These are phyloP conservation scores for Branchellion lobata DNA, from an alignment of 2,888 invertebrate genomes.

Conservation along the genomic window DNA sequence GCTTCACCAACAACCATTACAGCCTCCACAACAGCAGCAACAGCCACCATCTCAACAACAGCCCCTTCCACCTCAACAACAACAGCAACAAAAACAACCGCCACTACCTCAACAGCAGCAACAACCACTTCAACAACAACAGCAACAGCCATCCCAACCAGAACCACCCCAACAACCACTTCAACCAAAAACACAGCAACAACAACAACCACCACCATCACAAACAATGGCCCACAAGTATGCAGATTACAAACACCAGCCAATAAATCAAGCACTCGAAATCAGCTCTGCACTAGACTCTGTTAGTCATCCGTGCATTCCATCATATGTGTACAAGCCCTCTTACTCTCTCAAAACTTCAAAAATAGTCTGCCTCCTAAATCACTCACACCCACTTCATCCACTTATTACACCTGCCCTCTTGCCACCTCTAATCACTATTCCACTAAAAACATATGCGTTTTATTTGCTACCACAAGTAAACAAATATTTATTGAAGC, in stretches of 20 bases:
- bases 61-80: slow-evolving; percentile 1
- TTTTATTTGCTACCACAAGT: too few relatives aligned
- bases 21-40: slow-evolving; percentile 27
- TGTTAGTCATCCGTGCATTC: too few relatives aligned
- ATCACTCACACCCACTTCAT: too few relatives aligned
- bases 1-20: neutral
- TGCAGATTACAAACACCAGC: slow-evolving; percentile 39
- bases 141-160: too few relatives aligned
- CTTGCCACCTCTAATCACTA: too few relatives aligned
- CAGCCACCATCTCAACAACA: slow-evolving; percentile 12
- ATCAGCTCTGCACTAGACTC: neutral
- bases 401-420: too few relatives aligned
- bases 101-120: slow-evolving; percentile 7
- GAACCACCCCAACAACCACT: neutral
- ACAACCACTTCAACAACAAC: slow-evolving; percentile 5
- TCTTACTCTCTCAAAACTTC: too few relatives aligned
- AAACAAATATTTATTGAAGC: too few relatives aligned
- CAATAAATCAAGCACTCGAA: neutral
- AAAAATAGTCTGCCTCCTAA: too few relatives aligned
- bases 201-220: neutral
- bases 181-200: neutral
- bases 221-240: slow-evolving; percentile 18
- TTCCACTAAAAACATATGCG: too few relatives aligned
- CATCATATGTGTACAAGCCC: too few relatives aligned
- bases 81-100: neutral